phyloP scores from a whole-genome alignment of 30 jellyfish, hydroid and myxozoan genomes.

The Hydra vulgaris region DNA sequence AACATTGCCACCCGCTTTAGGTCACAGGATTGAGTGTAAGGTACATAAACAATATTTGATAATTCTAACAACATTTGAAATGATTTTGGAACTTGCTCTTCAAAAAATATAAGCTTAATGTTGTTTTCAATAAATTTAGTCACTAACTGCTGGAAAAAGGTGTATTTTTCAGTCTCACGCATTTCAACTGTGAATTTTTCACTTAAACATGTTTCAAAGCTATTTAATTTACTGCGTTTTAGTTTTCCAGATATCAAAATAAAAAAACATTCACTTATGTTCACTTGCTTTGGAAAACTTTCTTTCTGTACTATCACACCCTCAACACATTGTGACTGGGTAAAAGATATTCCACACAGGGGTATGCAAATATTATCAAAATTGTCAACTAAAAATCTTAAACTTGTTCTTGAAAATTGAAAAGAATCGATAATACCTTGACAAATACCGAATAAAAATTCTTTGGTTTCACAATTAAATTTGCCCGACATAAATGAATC shows the following conservation, averaged over 20 bases:
- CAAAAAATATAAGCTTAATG: conserved; percentile 9
- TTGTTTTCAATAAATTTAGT: background rate
- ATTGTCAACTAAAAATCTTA: conserved; percentile 5
- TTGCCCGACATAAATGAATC: background rate
- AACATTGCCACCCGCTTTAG: background rate
- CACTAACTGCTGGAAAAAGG: background rate
- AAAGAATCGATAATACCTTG: background rate
- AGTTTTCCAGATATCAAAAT: conserved; percentile 8
- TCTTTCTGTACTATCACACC: conserved; percentile 18
- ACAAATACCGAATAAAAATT: background rate
- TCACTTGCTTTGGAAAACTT: background rate
- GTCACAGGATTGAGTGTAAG: background rate
- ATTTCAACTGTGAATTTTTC: background rate
- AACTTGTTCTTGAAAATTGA: background rate
- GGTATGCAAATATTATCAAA: conserved; percentile 11
- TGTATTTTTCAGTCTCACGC: background rate
- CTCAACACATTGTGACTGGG: background rate
- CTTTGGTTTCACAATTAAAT: background rate
- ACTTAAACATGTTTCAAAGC: background rate
- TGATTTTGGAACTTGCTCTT: background rate
- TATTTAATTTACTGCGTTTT: background rate
- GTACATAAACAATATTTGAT: conserved; percentile 6
- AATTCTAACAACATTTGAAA: background rate
- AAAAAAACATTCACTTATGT: conserved; percentile 15
- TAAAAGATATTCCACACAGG: conserved; percentile 2